A percentile compares a stretch with the other conserved stretches of the same genome.
These are phyloP conservation scores for Prunella strophiata DNA, from an alignment of 2,797 vertebrate species.

Conservation along the genomic window DNA sequence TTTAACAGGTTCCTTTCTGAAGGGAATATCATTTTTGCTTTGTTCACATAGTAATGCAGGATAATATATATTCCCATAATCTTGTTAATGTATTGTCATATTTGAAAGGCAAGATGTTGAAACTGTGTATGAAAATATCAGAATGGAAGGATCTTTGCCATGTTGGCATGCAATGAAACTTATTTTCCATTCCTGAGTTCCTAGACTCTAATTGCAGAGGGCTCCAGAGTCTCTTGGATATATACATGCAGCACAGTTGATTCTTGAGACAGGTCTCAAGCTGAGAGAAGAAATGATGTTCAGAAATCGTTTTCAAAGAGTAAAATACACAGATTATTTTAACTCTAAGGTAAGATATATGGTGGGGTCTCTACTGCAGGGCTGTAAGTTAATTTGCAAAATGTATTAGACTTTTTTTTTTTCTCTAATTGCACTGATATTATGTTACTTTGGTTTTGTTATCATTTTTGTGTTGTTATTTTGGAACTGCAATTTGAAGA, in stretches of 20 bases:
- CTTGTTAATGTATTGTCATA: neutral
- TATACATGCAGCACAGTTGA: neutral
- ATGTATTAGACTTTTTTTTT: neutral
- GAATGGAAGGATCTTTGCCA: neutral
- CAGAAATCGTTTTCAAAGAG: neutral
- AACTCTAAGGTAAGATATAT: neutral
- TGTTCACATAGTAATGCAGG: slow-evolving; percentile 9
- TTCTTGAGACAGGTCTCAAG: neutral
- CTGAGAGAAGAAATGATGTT: neutral
- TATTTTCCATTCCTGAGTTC: neutral
- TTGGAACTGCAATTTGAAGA: neutral
- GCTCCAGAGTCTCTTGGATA: neutral
- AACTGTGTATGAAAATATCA: neutral
- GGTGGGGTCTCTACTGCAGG: neutral
- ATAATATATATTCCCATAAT: neutral
- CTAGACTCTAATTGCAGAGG: neutral
- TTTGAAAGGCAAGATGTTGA: slow-evolving; percentile 19
- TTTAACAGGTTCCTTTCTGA: slow-evolving; percentile 13
- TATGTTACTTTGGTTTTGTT: neutral
- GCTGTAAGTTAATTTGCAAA: neutral
- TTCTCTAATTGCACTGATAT: neutral
- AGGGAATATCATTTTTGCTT: neutral
- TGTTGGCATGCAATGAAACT: neutral
- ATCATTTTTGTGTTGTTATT: neutral
- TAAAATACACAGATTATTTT: neutral